Conservation (phyloP, 1,140 invertebrate species). For the Orchestia grillus region DNA sequence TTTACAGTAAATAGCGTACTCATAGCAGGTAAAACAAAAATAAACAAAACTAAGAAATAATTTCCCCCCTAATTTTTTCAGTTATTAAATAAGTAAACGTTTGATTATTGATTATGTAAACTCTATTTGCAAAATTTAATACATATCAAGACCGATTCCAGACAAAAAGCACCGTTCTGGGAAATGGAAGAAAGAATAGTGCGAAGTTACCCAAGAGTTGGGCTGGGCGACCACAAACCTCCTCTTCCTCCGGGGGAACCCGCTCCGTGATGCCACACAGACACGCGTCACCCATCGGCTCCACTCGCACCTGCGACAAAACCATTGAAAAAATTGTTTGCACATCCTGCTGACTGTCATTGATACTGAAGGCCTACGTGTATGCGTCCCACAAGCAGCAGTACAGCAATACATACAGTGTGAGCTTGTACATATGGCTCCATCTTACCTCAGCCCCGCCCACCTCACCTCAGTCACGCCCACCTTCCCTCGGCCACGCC, state of each 20-base stretch:
- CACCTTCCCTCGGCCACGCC: constrained; percentile 69
- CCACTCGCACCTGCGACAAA: background rate
- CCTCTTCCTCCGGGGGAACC: background rate
- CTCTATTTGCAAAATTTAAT: background rate
- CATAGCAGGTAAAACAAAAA: too few species aligned
- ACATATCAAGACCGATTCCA: background rate
- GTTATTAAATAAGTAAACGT: background rate
- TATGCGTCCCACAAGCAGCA: too few species aligned
- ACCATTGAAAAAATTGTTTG: background rate
- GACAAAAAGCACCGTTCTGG: background rate
- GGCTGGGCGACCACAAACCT: background rate
- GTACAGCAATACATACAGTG: too few species aligned
- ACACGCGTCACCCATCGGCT: background rate
- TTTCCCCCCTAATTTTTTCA: too few species aligned
- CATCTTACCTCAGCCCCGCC: too few species aligned
- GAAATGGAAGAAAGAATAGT: background rate
- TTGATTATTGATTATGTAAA: background rate
- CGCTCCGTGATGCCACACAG: background rate
- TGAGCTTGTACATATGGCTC: too few species aligned
- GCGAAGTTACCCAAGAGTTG: background rate
- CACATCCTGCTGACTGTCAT: background rate
- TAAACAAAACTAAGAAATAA: too few species aligned
- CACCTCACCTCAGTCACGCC: too few species aligned
- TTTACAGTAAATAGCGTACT: too few species aligned
- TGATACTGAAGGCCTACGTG: too few species aligned